Base-by-base conservation (phyloP, 2,113 vertebrate species). In the Indicator indicator region DNA sequence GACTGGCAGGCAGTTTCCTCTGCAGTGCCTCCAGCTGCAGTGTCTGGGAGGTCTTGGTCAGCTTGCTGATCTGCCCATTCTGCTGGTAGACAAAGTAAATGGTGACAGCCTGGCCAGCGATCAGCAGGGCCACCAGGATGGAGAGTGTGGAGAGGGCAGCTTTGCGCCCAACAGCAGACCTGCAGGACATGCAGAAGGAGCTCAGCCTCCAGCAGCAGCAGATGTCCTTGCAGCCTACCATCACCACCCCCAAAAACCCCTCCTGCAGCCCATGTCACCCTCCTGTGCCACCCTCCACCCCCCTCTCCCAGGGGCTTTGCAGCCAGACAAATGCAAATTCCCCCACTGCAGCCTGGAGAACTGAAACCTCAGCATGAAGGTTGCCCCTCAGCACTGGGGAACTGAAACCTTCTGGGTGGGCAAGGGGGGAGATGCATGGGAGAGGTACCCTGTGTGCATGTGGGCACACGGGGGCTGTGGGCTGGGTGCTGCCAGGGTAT, bases 61-160 rank as follows among this genome's bases (percentile, higher is more conserved):
- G 97, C 16, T 96, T 92, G 89, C 94, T 93, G 95, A 99, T 98
- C 96, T 98, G 98, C 88, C 95, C 92, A 11, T 94, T 98, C 86
- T 99, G 99, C 92, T 97, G 94, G 78, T 98, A 98, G 69, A 99
- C 95, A 73, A 98, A 98, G 98, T 98, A 99, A 83, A 98, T 46
- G 0, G 98, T 99, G 95, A 99, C 98, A 13, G 98, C 99, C 97
- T 99, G 99, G 91, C 99, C 98, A 0, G 96, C 98, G 21, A 99
- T 87, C 44, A 99, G 98, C 95, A 99, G 91, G 18, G 98, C 98
- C 15, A 97, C 98, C 96, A 99, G 97, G 78, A 99, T 94, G 2
- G 99, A 98, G 69, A 99, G 87, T 1, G 97, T 96, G 0, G 98
- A 98, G 27, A 99, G 91, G 90, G 97, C 94, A 1, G 98, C 85